Conservation (phyloP, 2,113 vertebrate species). For the Hiodon tergisus region DNA sequence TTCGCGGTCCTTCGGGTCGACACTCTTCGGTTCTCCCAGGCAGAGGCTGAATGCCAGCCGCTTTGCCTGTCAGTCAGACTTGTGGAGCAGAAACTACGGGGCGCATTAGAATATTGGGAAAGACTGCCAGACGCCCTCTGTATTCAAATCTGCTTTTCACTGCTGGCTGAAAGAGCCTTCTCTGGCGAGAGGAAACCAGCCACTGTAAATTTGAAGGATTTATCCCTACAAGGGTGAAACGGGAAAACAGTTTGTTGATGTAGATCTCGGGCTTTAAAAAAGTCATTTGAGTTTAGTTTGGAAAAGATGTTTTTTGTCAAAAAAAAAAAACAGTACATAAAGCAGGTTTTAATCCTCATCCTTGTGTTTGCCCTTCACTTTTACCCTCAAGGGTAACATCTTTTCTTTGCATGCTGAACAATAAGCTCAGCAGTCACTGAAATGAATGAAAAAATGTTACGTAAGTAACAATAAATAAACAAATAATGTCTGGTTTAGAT, state of each 20-base stretch:
- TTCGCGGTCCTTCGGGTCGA: not conserved
- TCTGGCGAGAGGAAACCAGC: constrained; percentile 14
- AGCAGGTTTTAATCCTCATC: too few species aligned
- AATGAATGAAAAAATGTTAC: too few species aligned
- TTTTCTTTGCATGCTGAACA: too few species aligned
- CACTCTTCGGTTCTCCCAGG: not conserved
- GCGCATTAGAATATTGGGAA: not conserved
- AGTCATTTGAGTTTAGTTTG: not conserved
- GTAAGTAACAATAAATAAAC: too few species aligned
- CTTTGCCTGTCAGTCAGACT: constrained; percentile 16
- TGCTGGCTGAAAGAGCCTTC: constrained; percentile 7
- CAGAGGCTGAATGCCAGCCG: not conserved
- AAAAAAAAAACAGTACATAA: too few species aligned
- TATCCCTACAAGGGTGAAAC: not conserved
- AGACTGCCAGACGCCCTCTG: constrained; percentile 13
- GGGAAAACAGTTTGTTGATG: not conserved
- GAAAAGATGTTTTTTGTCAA: not conserved
- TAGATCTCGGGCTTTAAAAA: not conserved
- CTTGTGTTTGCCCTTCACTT: too few species aligned
- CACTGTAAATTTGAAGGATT: constrained; percentile 4
- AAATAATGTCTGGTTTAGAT: too few species aligned
- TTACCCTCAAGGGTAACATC: too few species aligned
- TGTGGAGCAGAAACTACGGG: constrained; percentile 18
- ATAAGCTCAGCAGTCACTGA: too few species aligned
- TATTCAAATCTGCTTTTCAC: constrained; percentile 19